Evolutionary conservation across 2,888 invertebrate genomes (phyloP).

Genomic region (Neoascia interrupta): DNA sequence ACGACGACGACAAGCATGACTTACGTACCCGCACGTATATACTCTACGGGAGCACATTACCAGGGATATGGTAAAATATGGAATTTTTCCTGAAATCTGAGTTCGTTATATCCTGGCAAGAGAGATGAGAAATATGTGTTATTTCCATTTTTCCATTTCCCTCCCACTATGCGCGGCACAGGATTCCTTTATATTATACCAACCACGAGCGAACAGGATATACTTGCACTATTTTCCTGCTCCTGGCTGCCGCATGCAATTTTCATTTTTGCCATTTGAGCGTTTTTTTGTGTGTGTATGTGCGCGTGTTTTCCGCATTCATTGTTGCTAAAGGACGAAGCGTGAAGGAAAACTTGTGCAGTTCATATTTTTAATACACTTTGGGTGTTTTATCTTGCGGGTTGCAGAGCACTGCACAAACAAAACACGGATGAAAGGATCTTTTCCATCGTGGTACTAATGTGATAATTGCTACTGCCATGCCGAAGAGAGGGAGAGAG

Average conservation of each 20-base stretch:
- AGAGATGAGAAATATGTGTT: constrained; percentile 55
- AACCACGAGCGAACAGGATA: constrained; percentile 13
- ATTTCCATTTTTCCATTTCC: constrained; percentile 32
- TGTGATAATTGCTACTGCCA: too few relatives aligned
- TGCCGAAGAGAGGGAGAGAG: too few relatives aligned
- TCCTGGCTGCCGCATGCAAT: constrained; percentile 34
- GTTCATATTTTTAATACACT: constrained; percentile 63
- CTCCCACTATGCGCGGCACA: neutral
- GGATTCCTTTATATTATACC: neutral
- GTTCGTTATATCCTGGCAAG: constrained; percentile 54
- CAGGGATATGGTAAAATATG: constrained; percentile 63
- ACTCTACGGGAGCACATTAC: neutral
- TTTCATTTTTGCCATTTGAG: constrained; percentile 54
- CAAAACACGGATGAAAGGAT: constrained; percentile 59
- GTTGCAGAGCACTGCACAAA: constrained; percentile 37
- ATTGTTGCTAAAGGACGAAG: neutral
- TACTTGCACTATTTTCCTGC: constrained; percentile 33
- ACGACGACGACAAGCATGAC: constrained; percentile 42
- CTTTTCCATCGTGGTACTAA: constrained; percentile 43
- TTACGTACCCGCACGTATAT: constrained; percentile 20
- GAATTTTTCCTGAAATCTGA: constrained; percentile 64
- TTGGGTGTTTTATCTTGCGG: constrained; percentile 44
- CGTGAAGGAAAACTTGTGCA: constrained; percentile 22
- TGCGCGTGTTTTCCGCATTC: neutral
- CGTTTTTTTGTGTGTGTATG: constrained; percentile 31